phyloP scores from a whole-genome alignment of 2,888 invertebrate genomes.

The Brachyopa scutellaris region DNA sequence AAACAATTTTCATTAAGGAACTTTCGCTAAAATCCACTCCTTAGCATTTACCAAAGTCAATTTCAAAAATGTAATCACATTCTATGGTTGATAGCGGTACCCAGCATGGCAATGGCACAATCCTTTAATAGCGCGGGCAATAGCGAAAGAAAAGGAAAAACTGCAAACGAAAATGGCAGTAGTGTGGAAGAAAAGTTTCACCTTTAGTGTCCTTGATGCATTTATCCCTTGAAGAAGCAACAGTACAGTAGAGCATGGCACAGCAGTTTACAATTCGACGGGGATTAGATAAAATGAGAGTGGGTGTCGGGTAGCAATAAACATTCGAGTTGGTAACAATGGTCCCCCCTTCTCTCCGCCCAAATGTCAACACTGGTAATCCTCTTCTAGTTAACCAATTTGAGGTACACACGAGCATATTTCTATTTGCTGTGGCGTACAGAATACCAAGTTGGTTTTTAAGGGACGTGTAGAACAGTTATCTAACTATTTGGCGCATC shows the following conservation, averaged over 20 bases:
- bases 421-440: constrained; percentile 22
- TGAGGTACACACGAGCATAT: constrained; percentile 35
- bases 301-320: not conserved
- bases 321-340: constrained; percentile 29
- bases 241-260: not conserved
- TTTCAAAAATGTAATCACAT: constrained; percentile 57
- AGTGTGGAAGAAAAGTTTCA: constrained; percentile 27
- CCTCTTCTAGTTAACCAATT: constrained; percentile 55
- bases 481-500: not conserved
- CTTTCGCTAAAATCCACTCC: constrained; percentile 48
- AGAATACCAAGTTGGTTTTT: constrained; percentile 22
- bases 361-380: constrained; percentile 24
- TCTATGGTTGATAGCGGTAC: constrained; percentile 21
- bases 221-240: constrained; percentile 7
- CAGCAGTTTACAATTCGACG: constrained; percentile 2
- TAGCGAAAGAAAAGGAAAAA: not conserved
- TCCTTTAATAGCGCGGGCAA: constrained; percentile 7
- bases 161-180: not conserved
- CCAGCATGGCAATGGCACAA: too few species aligned
- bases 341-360: not conserved
- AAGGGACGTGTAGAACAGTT: constrained; percentile 5
- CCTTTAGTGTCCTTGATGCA: constrained; percentile 62
- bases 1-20: constrained; percentile 57
- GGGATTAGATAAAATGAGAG: not conserved
- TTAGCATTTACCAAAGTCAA: constrained; percentile 45